These are phyloP conservation scores for Limnephilus marmoratus DNA, from an alignment of 2,888 invertebrate species.

Conservation along the genomic window DNA sequence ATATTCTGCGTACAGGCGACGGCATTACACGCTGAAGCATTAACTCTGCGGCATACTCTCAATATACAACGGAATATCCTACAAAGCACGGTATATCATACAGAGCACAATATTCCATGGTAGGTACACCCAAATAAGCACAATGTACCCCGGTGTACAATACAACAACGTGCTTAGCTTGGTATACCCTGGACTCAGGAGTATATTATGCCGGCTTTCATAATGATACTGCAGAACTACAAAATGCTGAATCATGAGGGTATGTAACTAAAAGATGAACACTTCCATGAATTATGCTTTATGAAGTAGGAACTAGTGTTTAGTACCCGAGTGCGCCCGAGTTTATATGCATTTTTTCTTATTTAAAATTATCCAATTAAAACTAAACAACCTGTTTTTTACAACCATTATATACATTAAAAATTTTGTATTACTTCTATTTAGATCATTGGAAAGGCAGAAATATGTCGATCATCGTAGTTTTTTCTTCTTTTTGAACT, in stretches of 20 bases:
- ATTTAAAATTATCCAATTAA: not conserved
- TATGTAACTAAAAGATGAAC: slow-evolving; percentile 21
- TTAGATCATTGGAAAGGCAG: no score
- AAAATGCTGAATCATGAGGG: slow-evolving; percentile 30
- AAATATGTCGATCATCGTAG: no score
- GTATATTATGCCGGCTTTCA: not conserved
- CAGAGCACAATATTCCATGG: not conserved
- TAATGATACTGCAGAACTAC: slow-evolving; percentile 19
- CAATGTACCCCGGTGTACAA: not conserved
- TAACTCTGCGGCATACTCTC: slow-evolving; percentile 22
- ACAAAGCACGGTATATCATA: not conserved
- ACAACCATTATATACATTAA: no score
- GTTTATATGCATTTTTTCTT: not conserved
- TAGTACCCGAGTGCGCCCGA: not conserved
- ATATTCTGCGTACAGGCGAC: not conserved
- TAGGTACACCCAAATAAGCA: not conserved
- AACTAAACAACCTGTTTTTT: no score
- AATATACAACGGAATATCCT: not conserved
- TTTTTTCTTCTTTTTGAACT: no score
- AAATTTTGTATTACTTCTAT: no score
- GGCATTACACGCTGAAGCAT: slow-evolving; percentile 24
- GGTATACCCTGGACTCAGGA: not conserved
- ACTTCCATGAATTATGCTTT: not conserved
- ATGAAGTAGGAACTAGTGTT: not conserved
- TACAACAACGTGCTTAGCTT: not conserved